Evolutionary conservation across 2,888 invertebrate species (phyloP).

Genomic region (Phyllotreta striolata): DNA sequence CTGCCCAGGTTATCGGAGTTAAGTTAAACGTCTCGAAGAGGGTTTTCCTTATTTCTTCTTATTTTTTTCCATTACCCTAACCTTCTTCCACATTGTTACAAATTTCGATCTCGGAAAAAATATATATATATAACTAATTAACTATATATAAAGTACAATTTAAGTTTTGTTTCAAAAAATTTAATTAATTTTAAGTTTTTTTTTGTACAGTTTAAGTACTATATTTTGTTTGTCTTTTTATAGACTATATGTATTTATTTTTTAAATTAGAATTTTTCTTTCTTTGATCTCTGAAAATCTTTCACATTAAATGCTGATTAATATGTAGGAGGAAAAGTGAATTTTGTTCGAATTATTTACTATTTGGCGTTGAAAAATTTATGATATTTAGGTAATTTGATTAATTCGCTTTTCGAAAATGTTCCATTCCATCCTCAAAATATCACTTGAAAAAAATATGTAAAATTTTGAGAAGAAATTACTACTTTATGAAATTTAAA

Average conservation of each 20-base stretch:
- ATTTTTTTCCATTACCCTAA: constrained; percentile 11
- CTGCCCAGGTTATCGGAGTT: constrained; percentile 58
- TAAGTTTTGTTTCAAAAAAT: constrained; percentile 52
- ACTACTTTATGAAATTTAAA: constrained; percentile 8
- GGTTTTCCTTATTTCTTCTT: constrained; percentile 3
- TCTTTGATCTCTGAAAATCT: constrained; percentile 54
- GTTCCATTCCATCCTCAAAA: constrained; percentile 37
- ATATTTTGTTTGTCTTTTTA: constrained; percentile 53
- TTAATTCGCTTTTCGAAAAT: constrained; percentile 32
- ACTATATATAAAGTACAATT: constrained; percentile 50
- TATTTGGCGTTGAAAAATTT: not conserved
- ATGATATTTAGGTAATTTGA: not conserved
- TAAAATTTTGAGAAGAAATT: constrained; percentile 8
- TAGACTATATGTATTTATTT: constrained; percentile 50
- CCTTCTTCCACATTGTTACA: constrained; percentile 50
- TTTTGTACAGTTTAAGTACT: constrained; percentile 50
- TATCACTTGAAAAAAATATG: constrained; percentile 25
- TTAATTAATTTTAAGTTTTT: constrained; percentile 49
- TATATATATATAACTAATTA: constrained; percentile 46
- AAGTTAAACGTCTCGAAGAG: constrained; percentile 32
- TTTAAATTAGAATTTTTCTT: constrained; percentile 45
- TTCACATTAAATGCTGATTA: constrained; percentile 45
- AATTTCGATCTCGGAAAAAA: constrained; percentile 52
- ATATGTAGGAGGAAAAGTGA: constrained; percentile 29
- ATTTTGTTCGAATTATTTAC: constrained; percentile 14